Evolutionary conservation across 2,113 vertebrate species (phyloP), one percentile per base, ranked within the genome.

Genomic region (Mystacornis crossleyi): DNA sequence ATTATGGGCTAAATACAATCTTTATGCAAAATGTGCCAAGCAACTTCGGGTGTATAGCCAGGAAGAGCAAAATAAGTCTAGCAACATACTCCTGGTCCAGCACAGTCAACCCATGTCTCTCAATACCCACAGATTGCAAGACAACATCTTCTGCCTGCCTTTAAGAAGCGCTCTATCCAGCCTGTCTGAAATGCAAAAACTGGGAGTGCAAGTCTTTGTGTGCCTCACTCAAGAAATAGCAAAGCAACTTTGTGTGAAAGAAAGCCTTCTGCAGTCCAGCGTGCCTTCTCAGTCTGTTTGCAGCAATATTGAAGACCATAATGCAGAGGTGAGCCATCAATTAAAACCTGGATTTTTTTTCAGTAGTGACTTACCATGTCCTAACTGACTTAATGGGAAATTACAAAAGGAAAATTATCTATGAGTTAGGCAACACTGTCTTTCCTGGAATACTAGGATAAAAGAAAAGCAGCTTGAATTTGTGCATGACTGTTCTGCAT

Each of bases 271-370:
- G 86, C 86, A 87, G 89, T 75, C 53, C 89, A 95, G 75, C n/a
- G 36, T 87, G 74, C 65, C 83, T 89, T 96, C 72, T 94, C 97
- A 96, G 93, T 95, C 92, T 43, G 82, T 94, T 96, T 97, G 97
- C 96, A 98, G 89, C 90, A 97, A 64, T 61, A 81, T 26, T 82
- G 24, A 94, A 96, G 90, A 86, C 60, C 79, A 90, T 90, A 93
- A 81, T 66, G 80, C 86, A 95, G 86, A 77, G 89, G 79, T 86
- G 89, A 61, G 75, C 86, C 69, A 70, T 64, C 78, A 96, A 87
- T 89, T 97, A 95, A 96, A 95, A 96, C 54, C 73, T 79, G 90
- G 31, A 77, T 97, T 86, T 70, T 90, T 89, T 96, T 96, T 96
- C 80, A 81, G 42, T 47, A 80, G 50, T 75, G 89, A 95, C 90